Evolutionary conservation across 2,888 invertebrate species (phyloP).

Genomic region (Coronaproctus castanopsis): DNA sequence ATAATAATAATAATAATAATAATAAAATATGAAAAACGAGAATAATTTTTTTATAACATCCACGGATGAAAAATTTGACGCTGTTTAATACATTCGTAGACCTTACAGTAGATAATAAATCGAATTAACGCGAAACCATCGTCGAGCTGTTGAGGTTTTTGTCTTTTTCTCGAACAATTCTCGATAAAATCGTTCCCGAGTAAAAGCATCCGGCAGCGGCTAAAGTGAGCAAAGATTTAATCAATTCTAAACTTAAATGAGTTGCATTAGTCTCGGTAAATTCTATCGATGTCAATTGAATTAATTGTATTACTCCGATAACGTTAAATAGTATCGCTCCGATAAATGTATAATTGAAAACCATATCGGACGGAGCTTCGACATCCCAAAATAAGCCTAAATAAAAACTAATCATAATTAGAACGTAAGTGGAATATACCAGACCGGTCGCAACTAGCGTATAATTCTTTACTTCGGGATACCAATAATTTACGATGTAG

Average conservation of each 20-base stretch:
- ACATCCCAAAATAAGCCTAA: not conserved
- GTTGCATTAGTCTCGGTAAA: not conserved
- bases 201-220: not conserved
- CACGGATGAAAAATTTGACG: too few species aligned
- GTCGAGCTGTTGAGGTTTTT: too few species aligned
- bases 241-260: not conserved
- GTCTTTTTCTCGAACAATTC: too few species aligned
- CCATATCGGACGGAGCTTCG: not conserved
- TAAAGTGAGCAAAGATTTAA: not conserved
- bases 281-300: not conserved
- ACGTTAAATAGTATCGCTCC: not conserved
- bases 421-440: not conserved
- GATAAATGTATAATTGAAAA: not conserved
- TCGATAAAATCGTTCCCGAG: not conserved
- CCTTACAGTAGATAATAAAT: too few species aligned
- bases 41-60: too few species aligned
- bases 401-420: not conserved
- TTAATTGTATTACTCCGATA: not conserved
- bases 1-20: too few species aligned
- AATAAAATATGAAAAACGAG: too few species aligned
- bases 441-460: too few species aligned
- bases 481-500: too few species aligned
- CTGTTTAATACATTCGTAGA: too few species aligned
- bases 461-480: too few species aligned
- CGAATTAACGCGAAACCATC: too few species aligned